Evolutionary conservation across 2,797 vertebrate species (phyloP), one percentile per base, ranked within the genome.

Genomic region (Eremophila alpestris): DNA sequence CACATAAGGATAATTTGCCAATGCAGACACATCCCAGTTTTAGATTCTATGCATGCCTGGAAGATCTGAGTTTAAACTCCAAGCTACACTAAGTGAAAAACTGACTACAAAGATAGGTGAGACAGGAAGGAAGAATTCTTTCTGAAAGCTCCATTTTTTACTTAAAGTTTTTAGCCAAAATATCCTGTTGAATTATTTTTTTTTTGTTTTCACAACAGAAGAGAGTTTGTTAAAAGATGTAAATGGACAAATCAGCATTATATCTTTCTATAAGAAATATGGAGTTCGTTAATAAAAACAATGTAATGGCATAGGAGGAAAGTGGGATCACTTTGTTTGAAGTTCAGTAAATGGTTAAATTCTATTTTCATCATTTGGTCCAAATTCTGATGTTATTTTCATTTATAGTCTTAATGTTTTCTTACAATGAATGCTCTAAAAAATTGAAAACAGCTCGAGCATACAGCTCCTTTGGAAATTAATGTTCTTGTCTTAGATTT

Each of bases 351-450:
- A 12, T 13, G 9, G 36, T 92, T 95, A 69, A 89, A 94, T 90
- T 65, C 67, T 70, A 6, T 46, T 93, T 87, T 63, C 22, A 74
- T 11, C 16, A 24, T 96, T 96, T 93, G 67, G 26, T 94, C 68
- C 41, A 79, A 84, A 54, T 83, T 64, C 13, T 90, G 59, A 85
- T 87, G 60, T 89, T 95, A 48, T 16, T 91, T 94, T 90, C 48
- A 38, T 95, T 64, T 46, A 22, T 73, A 27, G 26, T 64, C 20
- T 58, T 77, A 87, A 40, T 83, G 34, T 91, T 84, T 95, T 67
- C 69, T 94, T 82, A 70, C 40, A 51, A 41, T 69, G 56, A 64
- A 70, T 64, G 49, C 36, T 83, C 38, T 83, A 68, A 52, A 46
- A 89, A 89, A 58, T 58, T 64, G 41, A n/a, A 83, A 92, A 74